Conservation (phyloP, 2,113 vertebrate genomes). For the Myrmecobius fasciatus region DNA sequence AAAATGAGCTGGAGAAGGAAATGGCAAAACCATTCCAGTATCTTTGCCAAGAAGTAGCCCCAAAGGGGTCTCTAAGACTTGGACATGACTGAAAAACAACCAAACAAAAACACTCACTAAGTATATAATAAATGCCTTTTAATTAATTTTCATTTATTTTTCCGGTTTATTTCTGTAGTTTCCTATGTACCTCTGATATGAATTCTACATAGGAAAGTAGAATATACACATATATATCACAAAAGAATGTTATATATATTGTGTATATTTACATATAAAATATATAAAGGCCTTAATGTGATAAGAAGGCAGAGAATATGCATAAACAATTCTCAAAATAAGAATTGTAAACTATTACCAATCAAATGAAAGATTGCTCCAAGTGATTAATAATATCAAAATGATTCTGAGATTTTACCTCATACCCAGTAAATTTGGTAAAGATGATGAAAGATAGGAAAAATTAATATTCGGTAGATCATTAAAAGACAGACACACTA, state of each 20-base stretch:
- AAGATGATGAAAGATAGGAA: not conserved
- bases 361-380: not conserved
- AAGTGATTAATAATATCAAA: not conserved
- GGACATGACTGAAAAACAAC: not conserved
- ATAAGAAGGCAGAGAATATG: not conserved
- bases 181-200: not conserved
- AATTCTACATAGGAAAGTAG: no score
- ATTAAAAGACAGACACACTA: not conserved
- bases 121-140: not conserved
- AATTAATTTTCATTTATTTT: not conserved
- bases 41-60: not conserved
- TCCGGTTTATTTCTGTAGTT: not conserved
- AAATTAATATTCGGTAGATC: not conserved
- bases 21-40: not conserved
- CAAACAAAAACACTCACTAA: not conserved
- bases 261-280: not conserved
- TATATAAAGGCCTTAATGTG: not conserved
- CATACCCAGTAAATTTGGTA: not conserved
- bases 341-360: not conserved
- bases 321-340: not conserved
- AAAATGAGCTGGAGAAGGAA: not conserved
- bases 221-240: not conserved
- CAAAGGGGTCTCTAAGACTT: not conserved
- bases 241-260: not conserved
- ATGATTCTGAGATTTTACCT: not conserved